Evolutionary conservation across 2,113 vertebrate genomes (phyloP), one percentile per base, ranked within the genome.

Genomic region (Opisthocomus hoazin): DNA sequence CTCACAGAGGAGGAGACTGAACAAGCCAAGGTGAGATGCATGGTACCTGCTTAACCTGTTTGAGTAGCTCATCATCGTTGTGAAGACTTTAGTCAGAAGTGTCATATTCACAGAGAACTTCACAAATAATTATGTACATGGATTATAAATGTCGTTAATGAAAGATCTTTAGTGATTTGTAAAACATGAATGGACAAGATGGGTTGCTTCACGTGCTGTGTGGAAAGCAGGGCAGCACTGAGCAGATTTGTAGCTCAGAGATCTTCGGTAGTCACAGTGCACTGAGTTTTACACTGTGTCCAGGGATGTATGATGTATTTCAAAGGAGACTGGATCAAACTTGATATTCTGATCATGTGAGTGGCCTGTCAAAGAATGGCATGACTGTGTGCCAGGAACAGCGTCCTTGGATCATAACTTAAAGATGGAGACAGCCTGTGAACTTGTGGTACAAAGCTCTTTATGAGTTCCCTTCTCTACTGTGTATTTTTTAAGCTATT

Each of bases 11-110:
- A 95, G 50, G 98, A 99, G 95, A 98, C 98, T 61, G 95, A 96
- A 34, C 97, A 91, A 95, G 99, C 99, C 96, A 98, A 97, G 98
- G 99, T 99, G 95, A 98, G 98, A 36, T 50, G 3, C 3, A 6
- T 61, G 89, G n/a, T 68, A 57, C 89, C 88, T 82, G 70, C 26
- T 78, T 46, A 64, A 61, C 74, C 70, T 79, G 82, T 61, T 50
- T n/a, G 82, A 69, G 36, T 71, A 79, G 74, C 58, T 61, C 61
- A 0, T 58, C 10, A 2, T 50, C 61, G 12, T 15, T 22, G 53
- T 14, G 39, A 76, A 51, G 45, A 26, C 41, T 74, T 73, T 7
- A 81, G 76, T 77, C 88, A 80, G 58, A 71, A 29, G 37, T 6
- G 39, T 48, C 53, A 22, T 63, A 12, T 34, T 54, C 36, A 32